Conservation (phyloP, 2,797 vertebrate genomes). For the Aerospiza tachiro region DNA sequence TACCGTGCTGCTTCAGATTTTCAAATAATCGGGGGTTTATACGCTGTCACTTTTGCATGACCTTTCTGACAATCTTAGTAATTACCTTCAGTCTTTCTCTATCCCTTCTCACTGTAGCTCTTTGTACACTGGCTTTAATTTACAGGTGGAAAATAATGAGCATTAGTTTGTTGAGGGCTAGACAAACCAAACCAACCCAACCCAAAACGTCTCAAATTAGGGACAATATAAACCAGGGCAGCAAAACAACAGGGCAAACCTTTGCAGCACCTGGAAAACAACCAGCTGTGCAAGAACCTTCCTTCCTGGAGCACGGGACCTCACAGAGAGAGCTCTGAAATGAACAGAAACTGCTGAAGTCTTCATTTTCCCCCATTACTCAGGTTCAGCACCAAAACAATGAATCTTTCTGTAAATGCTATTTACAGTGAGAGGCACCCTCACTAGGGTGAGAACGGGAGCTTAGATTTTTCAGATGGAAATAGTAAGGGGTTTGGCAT, state of each 20-base stretch:
- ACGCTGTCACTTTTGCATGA: not conserved
- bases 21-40: not conserved
- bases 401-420: not conserved
- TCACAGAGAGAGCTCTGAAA: not conserved
- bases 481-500: not conserved
- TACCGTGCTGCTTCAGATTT: not conserved
- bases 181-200: not conserved
- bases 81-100: not conserved
- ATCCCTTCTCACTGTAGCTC: not conserved
- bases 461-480: not conserved
- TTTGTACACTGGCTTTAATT: not conserved
- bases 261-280: not conserved
- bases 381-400: not conserved
- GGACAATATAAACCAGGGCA: not conserved
- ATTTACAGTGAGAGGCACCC: not conserved
- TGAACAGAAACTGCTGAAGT: not conserved
- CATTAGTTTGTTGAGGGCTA: not conserved
- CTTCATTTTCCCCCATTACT: not conserved
- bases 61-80: not conserved
- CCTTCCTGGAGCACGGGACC: not conserved
- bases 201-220: not conserved
- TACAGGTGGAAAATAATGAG: not conserved
- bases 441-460: not conserved
- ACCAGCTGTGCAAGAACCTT: not conserved
- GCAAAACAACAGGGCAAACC: not conserved